A percentile compares a stretch with the other conserved stretches of the same genome.
phyloP scores from a whole-genome alignment of 2,797 vertebrate genomes.

The Jordanella pulchra region DNA sequence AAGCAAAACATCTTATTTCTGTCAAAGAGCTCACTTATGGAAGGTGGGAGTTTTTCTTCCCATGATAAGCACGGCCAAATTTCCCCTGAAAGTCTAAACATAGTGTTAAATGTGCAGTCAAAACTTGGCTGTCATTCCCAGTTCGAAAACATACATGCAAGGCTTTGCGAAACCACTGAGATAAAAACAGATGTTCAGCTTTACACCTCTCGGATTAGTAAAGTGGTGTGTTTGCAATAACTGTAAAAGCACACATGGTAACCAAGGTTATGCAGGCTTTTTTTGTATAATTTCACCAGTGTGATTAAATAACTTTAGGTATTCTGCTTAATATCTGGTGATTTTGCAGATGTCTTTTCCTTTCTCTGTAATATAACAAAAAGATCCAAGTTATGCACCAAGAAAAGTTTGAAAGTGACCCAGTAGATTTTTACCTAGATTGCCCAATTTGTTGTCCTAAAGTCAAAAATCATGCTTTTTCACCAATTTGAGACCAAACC shows the following conservation, averaged over 20 bases:
- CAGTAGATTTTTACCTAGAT: neutral
- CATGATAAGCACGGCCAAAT: neutral
- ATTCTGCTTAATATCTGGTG: neutral
- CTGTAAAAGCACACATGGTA: neutral
- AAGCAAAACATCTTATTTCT: neutral
- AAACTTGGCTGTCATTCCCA: neutral
- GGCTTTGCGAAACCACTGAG: neutral
- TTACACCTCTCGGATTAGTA: neutral
- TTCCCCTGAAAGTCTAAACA: neutral
- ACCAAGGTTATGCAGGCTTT: neutral
- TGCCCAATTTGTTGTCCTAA: neutral
- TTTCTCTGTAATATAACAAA: neutral
- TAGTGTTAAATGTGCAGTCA: neutral
- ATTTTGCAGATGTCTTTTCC: neutral
- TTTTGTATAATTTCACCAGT: neutral
- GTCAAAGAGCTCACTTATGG: neutral
- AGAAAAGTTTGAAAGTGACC: neutral
- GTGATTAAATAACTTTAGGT: neutral
- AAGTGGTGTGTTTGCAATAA: neutral
- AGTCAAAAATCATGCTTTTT: neutral
- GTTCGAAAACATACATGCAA: constrained; percentile 1
- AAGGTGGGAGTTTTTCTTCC: neutral
- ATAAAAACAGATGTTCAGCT: constrained; percentile 1
- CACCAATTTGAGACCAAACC: neutral
- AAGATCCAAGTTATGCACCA: neutral